These are phyloP conservation scores for Liposcelis brunnea DNA, from an alignment of 2,888 invertebrate genomes.

Conservation along the genomic window DNA sequence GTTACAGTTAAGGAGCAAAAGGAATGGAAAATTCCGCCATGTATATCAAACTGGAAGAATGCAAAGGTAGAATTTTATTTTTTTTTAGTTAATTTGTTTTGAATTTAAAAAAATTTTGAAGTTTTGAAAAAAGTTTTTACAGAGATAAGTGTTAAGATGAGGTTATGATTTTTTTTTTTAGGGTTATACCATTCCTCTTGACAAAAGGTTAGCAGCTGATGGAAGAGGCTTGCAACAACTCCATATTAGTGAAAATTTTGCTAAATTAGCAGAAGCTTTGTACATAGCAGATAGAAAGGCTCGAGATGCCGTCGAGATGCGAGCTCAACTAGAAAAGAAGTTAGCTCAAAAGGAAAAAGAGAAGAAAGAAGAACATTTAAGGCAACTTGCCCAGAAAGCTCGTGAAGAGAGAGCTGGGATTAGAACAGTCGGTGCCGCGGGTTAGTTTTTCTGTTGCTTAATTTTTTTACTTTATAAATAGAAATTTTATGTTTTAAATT, in stretches of 20 bases:
- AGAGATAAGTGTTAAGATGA: background rate
- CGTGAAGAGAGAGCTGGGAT: conserved; percentile 87
- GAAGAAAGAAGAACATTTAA: conserved; percentile 87
- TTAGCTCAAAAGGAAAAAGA: conserved; percentile 96
- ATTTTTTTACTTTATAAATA: background rate
- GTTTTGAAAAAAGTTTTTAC: background rate
- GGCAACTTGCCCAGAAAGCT: conserved; percentile 86
- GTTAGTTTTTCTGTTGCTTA: background rate
- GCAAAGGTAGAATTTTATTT: conserved; percentile 50
- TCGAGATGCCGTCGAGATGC: conserved; percentile 89
- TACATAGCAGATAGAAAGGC: conserved; percentile 97
- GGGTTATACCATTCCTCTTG: conserved; percentile 93
- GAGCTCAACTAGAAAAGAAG: conserved; percentile 90
- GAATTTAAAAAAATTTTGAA: conserved; percentile 4
- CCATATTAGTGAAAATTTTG: conserved; percentile 98
- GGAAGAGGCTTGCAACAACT: conserved; percentile 92
- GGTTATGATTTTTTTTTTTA: conserved; percentile 22
- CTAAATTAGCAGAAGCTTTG: conserved; percentile 91
- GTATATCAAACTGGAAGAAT: conserved; percentile 99
- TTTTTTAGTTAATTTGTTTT: background rate
- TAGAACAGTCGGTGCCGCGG: conserved; percentile 24
- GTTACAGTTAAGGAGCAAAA: conserved; percentile 97
- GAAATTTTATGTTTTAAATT: conserved; percentile 9
- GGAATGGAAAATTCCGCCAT: conserved; percentile 98
- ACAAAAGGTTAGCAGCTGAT: conserved; percentile 95